A percentile compares a stretch with the other conserved stretches of the same genome.
These are phyloP conservation scores for Paradoxurus hermaphroditus DNA, from an alignment of 2,113 vertebrate species.

Conservation along the genomic window DNA sequence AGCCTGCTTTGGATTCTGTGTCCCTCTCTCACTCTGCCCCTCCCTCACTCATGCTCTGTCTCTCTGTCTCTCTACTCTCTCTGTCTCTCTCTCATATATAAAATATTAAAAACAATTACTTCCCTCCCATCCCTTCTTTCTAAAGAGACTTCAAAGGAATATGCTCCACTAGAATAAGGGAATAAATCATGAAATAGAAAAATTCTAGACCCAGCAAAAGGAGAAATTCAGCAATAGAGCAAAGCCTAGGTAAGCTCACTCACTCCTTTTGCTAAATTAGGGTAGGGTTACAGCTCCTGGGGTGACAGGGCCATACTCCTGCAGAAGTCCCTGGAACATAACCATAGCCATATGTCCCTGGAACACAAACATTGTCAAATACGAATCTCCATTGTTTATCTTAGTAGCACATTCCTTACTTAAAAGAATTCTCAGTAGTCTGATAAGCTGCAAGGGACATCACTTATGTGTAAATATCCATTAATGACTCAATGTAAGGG, in stretches of 20 bases:
- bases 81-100: no score
- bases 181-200: neutral
- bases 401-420: neutral
- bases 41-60: no score
- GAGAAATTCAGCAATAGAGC: neutral
- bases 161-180: neutral
- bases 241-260: neutral
- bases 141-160: neutral
- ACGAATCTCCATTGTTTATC: neutral
- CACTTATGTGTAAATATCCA: neutral
- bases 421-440: neutral
- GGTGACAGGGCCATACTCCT: neutral
- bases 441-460: neutral
- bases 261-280: neutral
- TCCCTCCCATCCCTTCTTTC: neutral
- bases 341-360: neutral
- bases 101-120: neutral
- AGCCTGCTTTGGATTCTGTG: no score
- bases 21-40: no score
- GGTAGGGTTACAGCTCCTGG: neutral
- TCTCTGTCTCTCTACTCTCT: no score
- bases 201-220: neutral
- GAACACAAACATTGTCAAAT: neutral
- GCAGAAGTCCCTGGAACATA: neutral
- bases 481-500: neutral